phyloP scores from a whole-genome alignment of 2,797 vertebrate genomes.

The Amniataba percoides region DNA sequence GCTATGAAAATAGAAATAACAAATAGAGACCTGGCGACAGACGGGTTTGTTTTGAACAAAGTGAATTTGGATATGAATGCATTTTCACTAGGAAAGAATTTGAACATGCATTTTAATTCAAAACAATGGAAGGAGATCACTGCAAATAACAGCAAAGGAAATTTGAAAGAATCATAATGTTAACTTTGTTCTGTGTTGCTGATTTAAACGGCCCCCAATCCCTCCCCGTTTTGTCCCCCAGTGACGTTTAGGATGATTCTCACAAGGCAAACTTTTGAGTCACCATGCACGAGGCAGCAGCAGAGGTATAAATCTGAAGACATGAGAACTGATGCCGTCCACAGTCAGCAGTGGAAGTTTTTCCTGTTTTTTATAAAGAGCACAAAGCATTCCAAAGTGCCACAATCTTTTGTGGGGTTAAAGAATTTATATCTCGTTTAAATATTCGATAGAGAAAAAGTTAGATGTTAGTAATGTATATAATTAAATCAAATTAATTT shows the following conservation, averaged over 20 bases:
- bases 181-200: slow-evolving; percentile 18
- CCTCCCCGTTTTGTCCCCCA: slow-evolving; percentile 43
- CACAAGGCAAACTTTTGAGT: slow-evolving; percentile 82
- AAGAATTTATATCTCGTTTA: slow-evolving; percentile 6
- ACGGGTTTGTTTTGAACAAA: background rate
- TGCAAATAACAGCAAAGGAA: slow-evolving; percentile 4
- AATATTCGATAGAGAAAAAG: slow-evolving; percentile 16
- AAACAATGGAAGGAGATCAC: background rate
- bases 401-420: background rate
- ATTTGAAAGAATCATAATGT: slow-evolving; percentile 20
- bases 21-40: slow-evolving; percentile 1
- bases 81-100: background rate
- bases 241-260: slow-evolving; percentile 66
- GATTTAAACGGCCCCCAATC: slow-evolving; percentile 36
- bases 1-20: slow-evolving; percentile 24
- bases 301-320: slow-evolving; percentile 73
- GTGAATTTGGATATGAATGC: background rate
- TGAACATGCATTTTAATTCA: slow-evolving; percentile 38
- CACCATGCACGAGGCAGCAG: slow-evolving; percentile 77
- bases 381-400: slow-evolving; percentile 6
- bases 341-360: slow-evolving; percentile 30
- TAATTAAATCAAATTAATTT: slow-evolving; percentile 81
- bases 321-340: slow-evolving; percentile 78
- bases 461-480: slow-evolving; percentile 71
- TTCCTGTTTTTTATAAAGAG: slow-evolving; percentile 14